Evolutionary conservation across 2,888 invertebrate species (phyloP).

Genomic region (Pilophorus perplexus): DNA sequence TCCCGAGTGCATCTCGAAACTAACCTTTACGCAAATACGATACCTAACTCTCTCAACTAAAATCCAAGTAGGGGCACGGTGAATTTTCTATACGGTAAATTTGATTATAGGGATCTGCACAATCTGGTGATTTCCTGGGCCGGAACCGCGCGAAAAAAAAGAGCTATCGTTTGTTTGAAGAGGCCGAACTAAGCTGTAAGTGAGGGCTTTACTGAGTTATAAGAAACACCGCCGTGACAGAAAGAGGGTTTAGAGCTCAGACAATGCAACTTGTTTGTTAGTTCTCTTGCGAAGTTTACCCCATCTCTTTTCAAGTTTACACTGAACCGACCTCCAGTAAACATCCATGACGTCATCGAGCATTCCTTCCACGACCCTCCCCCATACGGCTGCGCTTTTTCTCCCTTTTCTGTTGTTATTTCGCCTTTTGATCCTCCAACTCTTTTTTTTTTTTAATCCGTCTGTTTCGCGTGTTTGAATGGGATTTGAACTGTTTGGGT

Average conservation of each 20-base stretch:
- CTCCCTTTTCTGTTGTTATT: neutral
- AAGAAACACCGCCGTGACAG: neutral
- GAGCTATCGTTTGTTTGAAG: no score
- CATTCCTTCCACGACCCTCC: neutral
- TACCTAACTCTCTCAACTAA: no score
- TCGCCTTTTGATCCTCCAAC: constrained; percentile 7
- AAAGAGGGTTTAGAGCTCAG: neutral
- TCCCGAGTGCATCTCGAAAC: no score
- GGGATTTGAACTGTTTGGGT: constrained; percentile 6
- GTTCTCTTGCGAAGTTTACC: constrained; percentile 18
- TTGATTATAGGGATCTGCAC: no score
- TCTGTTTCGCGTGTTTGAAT: constrained; percentile 2
- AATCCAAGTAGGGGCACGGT: no score
- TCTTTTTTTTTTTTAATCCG: constrained; percentile 2
- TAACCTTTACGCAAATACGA: no score
- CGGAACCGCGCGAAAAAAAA: no score
- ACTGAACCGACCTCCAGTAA: neutral
- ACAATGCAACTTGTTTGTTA: constrained; percentile 27
- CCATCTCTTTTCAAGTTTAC: constrained; percentile 18
- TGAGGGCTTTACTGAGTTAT: neutral
- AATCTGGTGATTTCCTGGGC: no score
- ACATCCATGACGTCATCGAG: constrained; percentile 10
- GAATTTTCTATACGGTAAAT: no score
- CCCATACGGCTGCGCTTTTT: neutral
- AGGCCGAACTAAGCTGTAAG: no score